Base-by-base conservation (phyloP, 2,113 vertebrate species). In the Parus major region DNA sequence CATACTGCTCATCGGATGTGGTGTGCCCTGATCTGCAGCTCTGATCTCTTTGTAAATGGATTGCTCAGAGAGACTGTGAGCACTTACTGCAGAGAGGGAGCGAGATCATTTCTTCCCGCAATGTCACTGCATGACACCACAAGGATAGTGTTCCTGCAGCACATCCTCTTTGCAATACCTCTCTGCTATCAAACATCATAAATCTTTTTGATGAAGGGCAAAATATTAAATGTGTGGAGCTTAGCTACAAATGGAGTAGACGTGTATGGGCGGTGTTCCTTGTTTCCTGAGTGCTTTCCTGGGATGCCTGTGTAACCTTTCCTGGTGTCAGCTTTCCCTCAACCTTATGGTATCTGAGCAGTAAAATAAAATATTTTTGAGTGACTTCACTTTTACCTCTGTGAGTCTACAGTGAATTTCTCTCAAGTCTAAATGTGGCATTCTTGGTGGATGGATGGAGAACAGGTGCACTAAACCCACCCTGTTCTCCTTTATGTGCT, bases 391-490 rank as follows among this genome's bases (percentile, higher is more conserved):
- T 85, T 94, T 94, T 79, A 89, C 87, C 47, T 95, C 84, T 91
- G 90, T 41, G 64, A 91, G 47, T 78, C 87, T 36, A 46, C 5
- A 12, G 66, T 42, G 65, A 90, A 90, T 95, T 70, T 69, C 42
- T 94, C 63, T 82, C 7, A 4, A 96, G 72, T 72, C 70, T 56
- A 91, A 95, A 96, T 75, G 78, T 28, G 33, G 7, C 6, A 12
- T n/a, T 11, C 47, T 55, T n/a, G 47, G 64, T 52, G 89, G 93
- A 94, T 96, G 95, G 84, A 95, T 90, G 78, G 79, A 75, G 70
- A 97, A 69, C 97, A 97, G 96, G 96, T 97, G 94, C 91, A 76
- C 66, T 77, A 50, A 64, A 84, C 36, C 46, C 69, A 82, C 57
- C 53, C 68, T 49, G 41, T 39, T 85, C 95, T 83, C 80, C 94